Conservation (phyloP, 2,113 vertebrate species). For the Sciurus niger region DNA sequence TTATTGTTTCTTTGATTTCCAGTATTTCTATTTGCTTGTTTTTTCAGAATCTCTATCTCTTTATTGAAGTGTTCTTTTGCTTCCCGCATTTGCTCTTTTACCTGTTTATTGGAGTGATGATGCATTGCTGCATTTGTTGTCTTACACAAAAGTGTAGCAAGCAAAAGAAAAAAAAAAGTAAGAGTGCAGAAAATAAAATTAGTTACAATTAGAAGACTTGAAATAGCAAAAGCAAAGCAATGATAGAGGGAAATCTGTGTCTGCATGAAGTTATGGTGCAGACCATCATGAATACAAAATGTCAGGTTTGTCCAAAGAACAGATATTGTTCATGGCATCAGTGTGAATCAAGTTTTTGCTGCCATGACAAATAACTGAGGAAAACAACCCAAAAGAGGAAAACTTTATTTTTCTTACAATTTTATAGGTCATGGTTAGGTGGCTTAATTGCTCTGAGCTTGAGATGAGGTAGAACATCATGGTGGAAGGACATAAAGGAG, state of each 20-base stretch:
- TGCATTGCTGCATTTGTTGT: no score
- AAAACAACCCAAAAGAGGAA: neutral
- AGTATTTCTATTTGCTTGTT: no score
- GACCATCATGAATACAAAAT: neutral
- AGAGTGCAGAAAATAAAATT: neutral
- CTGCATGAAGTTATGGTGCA: neutral
- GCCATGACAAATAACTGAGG: no score
- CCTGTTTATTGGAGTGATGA: no score
- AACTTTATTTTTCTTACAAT: neutral
- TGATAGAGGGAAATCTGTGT: neutral
- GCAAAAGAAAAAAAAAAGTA: neutral
- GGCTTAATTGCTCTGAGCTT: neutral
- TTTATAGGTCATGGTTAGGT: neutral
- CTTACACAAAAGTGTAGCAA: neutral
- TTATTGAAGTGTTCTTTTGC: no score
- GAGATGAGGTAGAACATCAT: neutral
- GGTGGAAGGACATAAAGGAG: neutral
- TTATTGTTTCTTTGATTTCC: no score
- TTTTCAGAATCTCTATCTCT: no score
- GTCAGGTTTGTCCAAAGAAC: neutral
- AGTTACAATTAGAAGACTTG: neutral
- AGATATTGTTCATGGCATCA: neutral
- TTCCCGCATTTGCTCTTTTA: no score
- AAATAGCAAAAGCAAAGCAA: neutral
- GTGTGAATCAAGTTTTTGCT: neutral